Base-by-base conservation (phyloP, 2,888 invertebrate genomes). In the Lymantria dispar region DNA sequence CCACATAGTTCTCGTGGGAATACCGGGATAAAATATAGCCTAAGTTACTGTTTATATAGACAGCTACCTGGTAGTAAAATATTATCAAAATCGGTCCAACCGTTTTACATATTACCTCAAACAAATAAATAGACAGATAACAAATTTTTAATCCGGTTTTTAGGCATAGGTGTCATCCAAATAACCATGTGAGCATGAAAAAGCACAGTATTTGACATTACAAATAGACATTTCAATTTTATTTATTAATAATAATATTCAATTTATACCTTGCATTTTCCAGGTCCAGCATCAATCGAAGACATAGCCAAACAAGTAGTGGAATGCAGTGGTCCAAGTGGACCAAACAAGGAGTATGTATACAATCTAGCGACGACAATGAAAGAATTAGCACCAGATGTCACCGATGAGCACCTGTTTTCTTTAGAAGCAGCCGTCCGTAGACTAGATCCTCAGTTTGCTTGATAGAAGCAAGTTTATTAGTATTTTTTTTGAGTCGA, bases 291-390 rank as follows among this genome's bases (percentile, higher is more conserved):
- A n/a, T 92, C 95, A 62, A 80, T 96, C 54, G 93, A 95, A 47
- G 93, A 93, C 8, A 97, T 99, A 66, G 98, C 98, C 0, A 83
- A 92, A 37, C 96, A 98, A 85, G 95, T 99, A 36, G 89, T 94
- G 22, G 86, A 85, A 14, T 93, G 94, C 11, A 85, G 90, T 13
- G 99, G 99, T 0, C 96, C 96, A 0, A 98, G 98, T 79, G 99
- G 99, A 0, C 82, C 95, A 0, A 99, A 99, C 81, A 94, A 94
- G 39, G 99, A 99, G 70, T 99, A 99, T 91, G 93, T 99, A 0
- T 96, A 96, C 68, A 95, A 96, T 68, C 88, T 98, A 60, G 97
- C 96, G 0, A 85, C 94, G 43, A 94, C 96, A 0, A 96, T 98
- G 95, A 92, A 95, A 52, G 79, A 90, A 40, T 88, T 98, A 30